These are phyloP conservation scores for Mustelus asterias DNA, from an alignment of 2,113 vertebrate species.

Conservation along the genomic window DNA sequence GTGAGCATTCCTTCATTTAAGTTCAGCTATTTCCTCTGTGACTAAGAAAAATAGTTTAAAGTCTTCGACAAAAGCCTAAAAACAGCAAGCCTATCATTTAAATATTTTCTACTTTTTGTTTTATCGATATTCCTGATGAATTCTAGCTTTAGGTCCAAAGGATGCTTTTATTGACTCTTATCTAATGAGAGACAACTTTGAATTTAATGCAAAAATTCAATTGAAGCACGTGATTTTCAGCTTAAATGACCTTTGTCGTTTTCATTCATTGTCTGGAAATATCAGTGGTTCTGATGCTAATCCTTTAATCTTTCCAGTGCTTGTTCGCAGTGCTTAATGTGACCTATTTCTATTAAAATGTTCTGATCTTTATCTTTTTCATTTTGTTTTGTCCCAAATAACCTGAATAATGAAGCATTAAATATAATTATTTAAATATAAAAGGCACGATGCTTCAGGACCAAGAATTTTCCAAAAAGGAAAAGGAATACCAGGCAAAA, in stretches of 20 bases:
- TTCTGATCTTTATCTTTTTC: slow-evolving; percentile 7
- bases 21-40: neutral
- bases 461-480: neutral
- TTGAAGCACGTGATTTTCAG: neutral
- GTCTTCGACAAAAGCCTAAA: neutral
- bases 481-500: neutral
- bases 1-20: neutral
- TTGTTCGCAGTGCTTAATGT: neutral
- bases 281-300: neutral
- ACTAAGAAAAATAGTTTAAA: neutral
- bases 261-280: neutral
- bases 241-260: neutral
- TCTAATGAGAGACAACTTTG: neutral
- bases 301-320: neutral
- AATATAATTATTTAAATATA: neutral
- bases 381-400: neutral
- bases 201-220: neutral
- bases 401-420: neutral
- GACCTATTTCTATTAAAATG: neutral
- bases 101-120: neutral
- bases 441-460: neutral
- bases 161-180: neutral
- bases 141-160: neutral
- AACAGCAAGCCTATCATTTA: neutral
- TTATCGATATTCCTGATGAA: neutral